phyloP scores from a whole-genome alignment of 2,113 vertebrate genomes.

The Hippocampus barbouri region DNA sequence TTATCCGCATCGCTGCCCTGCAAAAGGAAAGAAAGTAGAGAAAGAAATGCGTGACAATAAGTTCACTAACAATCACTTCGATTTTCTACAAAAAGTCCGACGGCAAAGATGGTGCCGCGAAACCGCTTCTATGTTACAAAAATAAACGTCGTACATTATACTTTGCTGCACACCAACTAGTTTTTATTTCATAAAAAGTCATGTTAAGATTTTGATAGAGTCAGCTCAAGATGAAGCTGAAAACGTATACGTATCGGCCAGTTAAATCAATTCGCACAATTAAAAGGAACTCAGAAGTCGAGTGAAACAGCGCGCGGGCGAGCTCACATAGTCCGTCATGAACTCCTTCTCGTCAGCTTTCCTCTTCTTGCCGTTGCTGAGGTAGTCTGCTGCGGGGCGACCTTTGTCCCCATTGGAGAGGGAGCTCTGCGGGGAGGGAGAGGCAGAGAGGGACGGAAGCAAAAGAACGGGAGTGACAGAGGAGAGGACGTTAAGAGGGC shows the following conservation, averaged over 20 bases:
- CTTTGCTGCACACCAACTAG: no score
- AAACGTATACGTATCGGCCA: no score
- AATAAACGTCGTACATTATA: no score
- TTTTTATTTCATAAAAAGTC: no score
- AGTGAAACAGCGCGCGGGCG: not conserved
- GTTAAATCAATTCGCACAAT: not conserved
- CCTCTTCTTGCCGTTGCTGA: conserved; percentile 89
- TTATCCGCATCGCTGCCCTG: conserved; percentile 91
- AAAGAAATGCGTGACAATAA: not conserved
- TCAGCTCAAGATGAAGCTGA: no score
- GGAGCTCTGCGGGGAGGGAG: conserved; percentile 64
- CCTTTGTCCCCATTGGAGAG: conserved; percentile 82
- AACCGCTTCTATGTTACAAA: no score
- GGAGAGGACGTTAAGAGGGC: conserved; percentile 36
- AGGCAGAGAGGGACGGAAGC: conserved; percentile 8
- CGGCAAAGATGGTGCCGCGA: no score
- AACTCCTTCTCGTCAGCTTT: conserved; percentile 91
- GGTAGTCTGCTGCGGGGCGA: conserved; percentile 82
- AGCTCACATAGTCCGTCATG: conserved; percentile 81
- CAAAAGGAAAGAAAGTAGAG: conserved; percentile 28
- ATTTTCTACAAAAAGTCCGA: no score
- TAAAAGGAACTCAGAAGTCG: not conserved
- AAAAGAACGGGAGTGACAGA: conserved; percentile 18
- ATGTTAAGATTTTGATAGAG: no score
- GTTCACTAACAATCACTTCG: not conserved